Evolutionary conservation across 35 echinoderm and acorn worm genomes (phyloP).

Genomic region (Lytechinus pictus): DNA sequence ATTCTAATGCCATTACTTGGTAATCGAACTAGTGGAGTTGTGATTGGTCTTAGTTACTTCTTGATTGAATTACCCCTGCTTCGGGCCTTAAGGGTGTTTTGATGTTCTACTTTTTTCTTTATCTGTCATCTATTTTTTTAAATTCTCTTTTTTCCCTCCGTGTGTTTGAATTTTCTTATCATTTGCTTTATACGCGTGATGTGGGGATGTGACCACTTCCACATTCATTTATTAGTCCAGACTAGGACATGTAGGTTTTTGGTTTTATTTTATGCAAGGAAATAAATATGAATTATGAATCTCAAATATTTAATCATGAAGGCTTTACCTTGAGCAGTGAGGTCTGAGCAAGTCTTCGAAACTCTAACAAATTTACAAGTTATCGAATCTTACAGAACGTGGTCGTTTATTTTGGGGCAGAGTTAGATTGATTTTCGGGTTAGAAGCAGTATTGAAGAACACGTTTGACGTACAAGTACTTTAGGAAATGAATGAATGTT

Average conservation of each 20-base stretch:
- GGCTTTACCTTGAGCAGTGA: too few species aligned
- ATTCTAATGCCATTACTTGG: constrained; percentile 50
- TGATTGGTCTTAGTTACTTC: constrained; percentile 47
- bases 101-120: background rate
- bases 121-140: background rate
- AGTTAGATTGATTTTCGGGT: background rate
- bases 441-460: background rate
- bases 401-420: background rate
- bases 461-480: background rate
- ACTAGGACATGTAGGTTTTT: too few species aligned
- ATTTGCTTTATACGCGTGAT: background rate
- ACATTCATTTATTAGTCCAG: too few species aligned
- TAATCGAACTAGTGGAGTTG: constrained; percentile 29
- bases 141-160: background rate
- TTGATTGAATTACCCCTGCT: constrained; percentile 3
- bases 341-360: too few species aligned
- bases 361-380: too few species aligned
- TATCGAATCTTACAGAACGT: background rate
- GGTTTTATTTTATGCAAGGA: too few species aligned
- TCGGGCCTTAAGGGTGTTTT: background rate
- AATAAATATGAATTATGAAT: too few species aligned
- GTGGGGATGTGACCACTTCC: too few species aligned
- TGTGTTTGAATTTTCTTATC: background rate
- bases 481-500: background rate
- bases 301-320: too few species aligned